Evolutionary conservation across 2,888 invertebrate genomes (phyloP), one percentile per base, ranked within the genome.

Genomic region (Hemistola chrysoprasaria): DNA sequence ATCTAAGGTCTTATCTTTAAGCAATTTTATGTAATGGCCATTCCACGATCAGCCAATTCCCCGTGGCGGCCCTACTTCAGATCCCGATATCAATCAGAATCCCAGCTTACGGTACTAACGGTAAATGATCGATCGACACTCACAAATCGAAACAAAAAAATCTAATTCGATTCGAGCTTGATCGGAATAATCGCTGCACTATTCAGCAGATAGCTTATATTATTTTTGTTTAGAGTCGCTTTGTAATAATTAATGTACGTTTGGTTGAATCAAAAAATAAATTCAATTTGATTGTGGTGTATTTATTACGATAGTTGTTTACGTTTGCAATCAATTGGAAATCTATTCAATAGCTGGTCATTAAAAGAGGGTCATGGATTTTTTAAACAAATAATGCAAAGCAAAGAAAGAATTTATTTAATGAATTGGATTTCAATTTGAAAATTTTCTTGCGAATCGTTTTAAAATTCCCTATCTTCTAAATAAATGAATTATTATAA

Each of bases 71-170:
- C 62, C 65, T 68, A 56, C 58, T 66, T 65, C 57, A 49, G 62
- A 68, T 70, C 66, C 67, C 60, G 73, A 80, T 75, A 78, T 75
- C 75, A 78, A 73, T 76, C 70, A 58, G 57, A 71, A 79, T 76
- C 70, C 70, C 50, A 64, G 65, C 70, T 81, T 76, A 78, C 83
- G 83, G 83, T 81, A 80, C 73, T 76, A 78, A 80, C 81, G 81
- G 83, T 76, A 69, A 68, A 73, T 77, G 78, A 84, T 81, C 78
- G 62, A 52, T 47, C 26, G 70, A 78, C n/a, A 81, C 72, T 71
- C 67, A 67, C 65, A 70, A 75, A 76, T 71, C 69, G 72, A 66
- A 74, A 69, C 53, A 70, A 79, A 81, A 81, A 75, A 77, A 57
- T 67, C 57, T 62, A 60, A 73, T 77, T 76, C 67, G 72, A 67